Percentiles rank a stretch among this genome's conserved stretches.
phyloP scores from a whole-genome alignment of 2,888 invertebrate species.

The Lithophane socia region DNA sequence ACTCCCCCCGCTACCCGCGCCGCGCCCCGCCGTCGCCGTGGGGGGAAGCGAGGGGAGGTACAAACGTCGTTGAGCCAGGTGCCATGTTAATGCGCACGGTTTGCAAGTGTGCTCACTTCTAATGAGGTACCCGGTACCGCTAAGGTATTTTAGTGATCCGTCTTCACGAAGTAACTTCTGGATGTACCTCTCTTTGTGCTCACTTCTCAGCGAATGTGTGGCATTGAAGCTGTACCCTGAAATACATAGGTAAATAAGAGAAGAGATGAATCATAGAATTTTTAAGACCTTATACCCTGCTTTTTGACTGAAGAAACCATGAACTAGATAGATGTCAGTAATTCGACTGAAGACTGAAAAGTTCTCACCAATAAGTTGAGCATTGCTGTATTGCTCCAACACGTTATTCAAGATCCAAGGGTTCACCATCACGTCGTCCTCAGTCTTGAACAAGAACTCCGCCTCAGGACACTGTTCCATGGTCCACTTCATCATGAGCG shows the following conservation, averaged over 20 bases:
- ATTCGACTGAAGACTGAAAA: not conserved
- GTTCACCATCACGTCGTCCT: conserved; percentile 91
- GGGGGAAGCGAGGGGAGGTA: too few relatives aligned
- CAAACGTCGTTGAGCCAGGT: too few relatives aligned
- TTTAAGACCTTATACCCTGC: not conserved
- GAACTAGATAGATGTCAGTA: not conserved
- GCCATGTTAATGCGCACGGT: too few relatives aligned
- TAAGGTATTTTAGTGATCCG: conserved; percentile 92
- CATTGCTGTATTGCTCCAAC: conserved; percentile 69
- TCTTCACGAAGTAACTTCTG: conserved; percentile 89
- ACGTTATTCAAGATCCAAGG: conserved; percentile 83
- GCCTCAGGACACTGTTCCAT: conserved; percentile 87
- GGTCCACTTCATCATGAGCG: conserved; percentile 92
- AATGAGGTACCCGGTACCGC: conserved; percentile 92
- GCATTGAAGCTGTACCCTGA: conserved; percentile 80
- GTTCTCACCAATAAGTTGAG: conserved; percentile 86
- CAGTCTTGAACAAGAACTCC: conserved; percentile 90
- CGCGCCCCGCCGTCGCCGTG: too few relatives aligned
- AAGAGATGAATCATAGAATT: not conserved
- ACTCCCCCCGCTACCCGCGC: too few relatives aligned
- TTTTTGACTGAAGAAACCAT: not conserved
- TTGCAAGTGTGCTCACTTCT: conserved; percentile 72
- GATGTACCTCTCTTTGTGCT: conserved; percentile 88
- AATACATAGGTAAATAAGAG: conserved; percentile 32
- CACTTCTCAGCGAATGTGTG: conserved; percentile 90